A percentile compares a stretch with the other conserved stretches of the same genome.
These are phyloP conservation scores for Tonatia bakeri DNA, from an alignment of 2,113 vertebrate species.

Conservation along the genomic window DNA sequence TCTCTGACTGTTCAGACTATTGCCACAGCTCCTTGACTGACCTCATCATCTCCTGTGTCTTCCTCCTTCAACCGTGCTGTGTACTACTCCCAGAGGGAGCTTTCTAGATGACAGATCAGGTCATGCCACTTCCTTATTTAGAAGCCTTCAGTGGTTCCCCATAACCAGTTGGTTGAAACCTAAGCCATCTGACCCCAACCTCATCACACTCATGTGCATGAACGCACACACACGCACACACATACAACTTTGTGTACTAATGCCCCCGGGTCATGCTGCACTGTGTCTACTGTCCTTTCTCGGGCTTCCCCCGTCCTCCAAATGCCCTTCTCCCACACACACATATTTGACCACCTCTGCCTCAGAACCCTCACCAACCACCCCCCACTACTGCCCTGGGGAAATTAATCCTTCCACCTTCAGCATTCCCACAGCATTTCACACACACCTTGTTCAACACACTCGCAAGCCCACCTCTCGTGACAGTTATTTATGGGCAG, in stretches of 20 bases:
- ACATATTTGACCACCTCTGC: background rate
- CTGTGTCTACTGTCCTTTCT: background rate
- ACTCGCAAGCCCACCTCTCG: background rate
- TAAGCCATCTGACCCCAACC: background rate
- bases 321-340: background rate
- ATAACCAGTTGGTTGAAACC: constrained; percentile 33
- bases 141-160: background rate
- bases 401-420: background rate
- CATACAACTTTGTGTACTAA: background rate
- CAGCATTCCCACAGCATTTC: background rate
- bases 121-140: constrained; percentile 7
- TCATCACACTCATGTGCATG: background rate
- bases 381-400: fast-evolving
- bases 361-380: background rate
- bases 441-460: background rate
- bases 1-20: background rate
- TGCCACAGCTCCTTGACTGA: background rate
- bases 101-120: constrained; percentile 26
- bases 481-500: background rate
- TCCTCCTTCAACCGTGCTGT: background rate
- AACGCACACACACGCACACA: fast-evolving
- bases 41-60: background rate
- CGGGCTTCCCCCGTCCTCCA: background rate
- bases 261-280: background rate
- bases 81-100: background rate